Conservation (phyloP, 2,888 invertebrate species). For the Pedicia rivosa region DNA sequence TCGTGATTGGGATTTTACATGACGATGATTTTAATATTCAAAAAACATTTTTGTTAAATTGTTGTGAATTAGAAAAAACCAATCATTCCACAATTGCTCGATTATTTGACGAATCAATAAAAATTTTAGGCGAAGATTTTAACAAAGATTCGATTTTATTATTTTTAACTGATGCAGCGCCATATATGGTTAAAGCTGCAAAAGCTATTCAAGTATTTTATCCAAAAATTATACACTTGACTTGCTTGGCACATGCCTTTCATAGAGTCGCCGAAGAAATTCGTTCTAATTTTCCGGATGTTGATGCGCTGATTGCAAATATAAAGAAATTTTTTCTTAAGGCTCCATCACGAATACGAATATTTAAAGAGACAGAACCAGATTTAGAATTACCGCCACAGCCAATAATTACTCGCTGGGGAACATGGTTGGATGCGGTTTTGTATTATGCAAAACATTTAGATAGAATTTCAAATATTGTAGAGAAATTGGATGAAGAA, state of each 20-base stretch:
- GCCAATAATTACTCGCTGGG: conserved; percentile 20
- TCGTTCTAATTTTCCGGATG: conserved; percentile 13
- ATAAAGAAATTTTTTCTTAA: conserved; percentile 20
- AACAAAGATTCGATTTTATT: conserved; percentile 5
- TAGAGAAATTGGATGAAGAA: not conserved
- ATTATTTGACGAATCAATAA: conserved; percentile 6
- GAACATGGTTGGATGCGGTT: conserved; percentile 19
- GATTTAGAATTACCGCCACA: conserved; percentile 17
- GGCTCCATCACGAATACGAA: conserved; percentile 14
- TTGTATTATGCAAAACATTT: conserved; percentile 13
- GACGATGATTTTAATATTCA: no score
- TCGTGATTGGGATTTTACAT: no score
- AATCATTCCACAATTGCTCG: conserved; percentile 9
- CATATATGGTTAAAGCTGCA: conserved; percentile 17
- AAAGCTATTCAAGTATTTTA: conserved; percentile 15
- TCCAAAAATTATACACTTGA: conserved; percentile 17
- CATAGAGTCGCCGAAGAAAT: conserved; percentile 18
- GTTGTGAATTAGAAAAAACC: conserved; percentile 4
- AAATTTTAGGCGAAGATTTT: conserved; percentile 6
- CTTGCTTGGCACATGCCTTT: conserved; percentile 19
- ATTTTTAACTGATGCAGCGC: conserved; percentile 12
- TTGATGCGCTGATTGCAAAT: conserved; percentile 15
- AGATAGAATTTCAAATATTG: not conserved
- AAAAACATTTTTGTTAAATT: conserved; percentile 8
- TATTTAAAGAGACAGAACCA: conserved; percentile 16